Base-by-base conservation (phyloP, 2,888 invertebrate species). In the Lasioglossum vierecki region DNA sequence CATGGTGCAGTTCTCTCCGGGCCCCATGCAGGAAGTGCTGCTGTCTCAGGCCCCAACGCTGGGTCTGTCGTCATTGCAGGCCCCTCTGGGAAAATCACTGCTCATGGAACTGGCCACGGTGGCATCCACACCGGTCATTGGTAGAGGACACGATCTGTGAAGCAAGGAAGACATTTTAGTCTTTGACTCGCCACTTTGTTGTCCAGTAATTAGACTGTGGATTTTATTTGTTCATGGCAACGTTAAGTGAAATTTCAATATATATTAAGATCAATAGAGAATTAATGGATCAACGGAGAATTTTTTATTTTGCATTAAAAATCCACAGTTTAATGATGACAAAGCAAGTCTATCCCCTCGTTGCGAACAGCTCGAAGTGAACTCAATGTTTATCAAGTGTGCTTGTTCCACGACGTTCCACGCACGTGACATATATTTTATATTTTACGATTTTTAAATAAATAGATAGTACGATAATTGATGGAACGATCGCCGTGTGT, bases 31-130 rank as follows among this genome's bases (percentile, higher is more conserved):
- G 94, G 94, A 75, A 90, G 86, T 57, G 94, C 94, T 9, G 93
- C 94, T 13, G 92, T 94, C 53, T 90, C 94, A 46, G 94, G 93
- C 46, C 95, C 95, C 5, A 88, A 91, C 46, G 94, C 94, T 13
- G 95, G 94, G 18, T 92, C 94, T 5, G 94, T 93, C 30, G 92
- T 95, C 30, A 95, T 95, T 57, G 91, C 94, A 60, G 95, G 95
- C 63, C 95, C 95, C 46, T 94, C 94, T 18, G 95, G 94, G 63
- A 95, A 93, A 80, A 95, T 95, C 80, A 93, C 94, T 15, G 91
- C 95, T 78, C 95, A 94, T 73, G 95, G 95, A 15, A 93, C 93
- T 30, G 95, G 94, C 49, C 91, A 93, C 76, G 95, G 95, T 6
- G 93, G 88, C 4, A 91, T 95, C 46, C 93, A 93, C 76, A 90